phyloP scores from a whole-genome alignment of 30 jellyfish, hydroid and myxozoan genomes.

The Pseudorhiza aurosa region DNA sequence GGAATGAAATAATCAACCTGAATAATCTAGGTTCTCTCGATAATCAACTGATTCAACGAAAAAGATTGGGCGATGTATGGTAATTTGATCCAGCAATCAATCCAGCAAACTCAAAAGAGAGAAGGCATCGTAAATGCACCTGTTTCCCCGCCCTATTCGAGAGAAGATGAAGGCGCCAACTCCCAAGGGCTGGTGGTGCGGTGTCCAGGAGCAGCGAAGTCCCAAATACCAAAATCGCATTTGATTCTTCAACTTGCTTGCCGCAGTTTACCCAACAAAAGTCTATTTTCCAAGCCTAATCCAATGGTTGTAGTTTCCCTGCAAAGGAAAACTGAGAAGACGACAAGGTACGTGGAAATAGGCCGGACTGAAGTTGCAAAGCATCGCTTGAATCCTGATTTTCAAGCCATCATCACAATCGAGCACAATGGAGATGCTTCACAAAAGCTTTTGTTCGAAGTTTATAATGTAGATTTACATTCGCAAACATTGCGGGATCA shows the following conservation, averaged over 20 bases:
- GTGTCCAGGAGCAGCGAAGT: no score
- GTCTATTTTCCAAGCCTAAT: background rate
- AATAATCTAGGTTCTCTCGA: no score
- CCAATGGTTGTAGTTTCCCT: background rate
- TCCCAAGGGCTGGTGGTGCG: background rate
- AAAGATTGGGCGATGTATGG: background rate
- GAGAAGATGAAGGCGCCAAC: background rate
- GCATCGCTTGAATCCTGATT: background rate
- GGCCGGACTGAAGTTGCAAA: background rate
- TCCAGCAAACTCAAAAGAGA: background rate
- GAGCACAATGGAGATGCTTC: constrained; percentile 47
- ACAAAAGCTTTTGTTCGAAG: constrained; percentile 45
- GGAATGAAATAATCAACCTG: no score
- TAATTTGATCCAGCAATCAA: background rate
- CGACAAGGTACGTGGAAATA: background rate
- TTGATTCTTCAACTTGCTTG: background rate
- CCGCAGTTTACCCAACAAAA: background rate
- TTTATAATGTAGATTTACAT: constrained; percentile 40
- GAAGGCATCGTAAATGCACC: background rate
- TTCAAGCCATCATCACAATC: background rate
- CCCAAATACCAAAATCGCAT: background rate
- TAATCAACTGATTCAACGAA: no score
- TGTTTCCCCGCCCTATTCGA: background rate
- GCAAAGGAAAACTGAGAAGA: background rate
- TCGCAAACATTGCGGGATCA: constrained; percentile 26